Base-by-base conservation (phyloP, 2,888 invertebrate genomes). In the Dilophus febrilis region DNA sequence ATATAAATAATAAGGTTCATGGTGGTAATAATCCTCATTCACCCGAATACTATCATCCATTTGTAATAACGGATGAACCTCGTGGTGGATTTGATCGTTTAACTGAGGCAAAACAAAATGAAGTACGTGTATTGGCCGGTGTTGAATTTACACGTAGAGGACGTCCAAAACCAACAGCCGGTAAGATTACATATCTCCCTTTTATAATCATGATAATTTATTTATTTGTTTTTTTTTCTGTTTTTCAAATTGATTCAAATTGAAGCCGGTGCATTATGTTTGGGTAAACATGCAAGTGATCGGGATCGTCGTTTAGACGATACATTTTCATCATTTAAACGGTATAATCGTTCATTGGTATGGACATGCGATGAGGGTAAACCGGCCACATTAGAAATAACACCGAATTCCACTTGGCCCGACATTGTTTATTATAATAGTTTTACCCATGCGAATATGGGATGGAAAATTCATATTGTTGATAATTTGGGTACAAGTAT, bases 391-490 rank as follows among this genome's bases (percentile, higher is more conserved):
- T 65, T 91, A 40, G 71, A 72, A 55, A 75, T 92, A 37, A 78
- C 86, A 18, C 92, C 94, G 22, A 88, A 91, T 59, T 71, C 80
- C 35, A 74, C 85, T 3, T 90, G 90, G 82, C 92, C 94, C 0
- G 90, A 92, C 60, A 65, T 74, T 22, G 86, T 94, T 17, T 94
- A 91, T 63, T 88, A 88, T 59, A 83, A 94, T 66, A 90, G 90
- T 43, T 92, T 86, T 63, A 85, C 87, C 4, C 88, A 88, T 52
- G 74, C 83, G 19, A 87, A 91, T 63, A 92, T 94, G 88, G 94
- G 94, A 44, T 91, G 88, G 70, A 86, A 86, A 59, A 88, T 94
- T 54, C 80, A 82, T 60, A 73, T 94, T 18, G 80, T 92, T 40
- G 91, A 94, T 61, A 78, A 52, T 43, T 62, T n/a, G n/a, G 22